A percentile compares a stretch with the other conserved stretches of the same genome.
These are phyloP conservation scores for Leucophenga varia DNA, from an alignment of 1,140 invertebrate genomes.

Conservation along the genomic window DNA sequence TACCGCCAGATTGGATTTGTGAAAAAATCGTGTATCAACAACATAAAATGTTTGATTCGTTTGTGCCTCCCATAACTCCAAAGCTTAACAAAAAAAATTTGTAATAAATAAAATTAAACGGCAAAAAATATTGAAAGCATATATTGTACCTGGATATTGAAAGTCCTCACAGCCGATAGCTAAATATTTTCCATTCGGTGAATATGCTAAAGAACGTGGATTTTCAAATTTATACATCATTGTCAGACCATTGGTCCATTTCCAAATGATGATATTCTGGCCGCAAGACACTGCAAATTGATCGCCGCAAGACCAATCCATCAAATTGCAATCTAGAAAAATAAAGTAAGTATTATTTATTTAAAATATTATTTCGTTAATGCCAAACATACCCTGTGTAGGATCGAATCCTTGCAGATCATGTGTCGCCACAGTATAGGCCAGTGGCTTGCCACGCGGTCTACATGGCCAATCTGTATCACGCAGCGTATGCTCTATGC, in stretches of 20 bases:
- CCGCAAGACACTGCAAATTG: constrained; percentile 43
- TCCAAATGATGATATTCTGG: constrained; percentile 43
- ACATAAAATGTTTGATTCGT: constrained; percentile 25
- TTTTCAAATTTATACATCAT: constrained; percentile 40
- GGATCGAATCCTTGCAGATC: constrained; percentile 33
- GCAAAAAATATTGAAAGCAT: background rate
- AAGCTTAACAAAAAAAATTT: constrained; percentile 15
- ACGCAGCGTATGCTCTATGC: background rate
- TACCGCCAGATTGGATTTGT: constrained; percentile 17
- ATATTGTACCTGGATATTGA: constrained; percentile 26
- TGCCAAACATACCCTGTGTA: constrained; percentile 18
- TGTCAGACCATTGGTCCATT: constrained; percentile 29
- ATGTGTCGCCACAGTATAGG: constrained; percentile 39
- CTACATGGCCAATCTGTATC: constrained; percentile 40
- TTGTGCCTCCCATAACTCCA: constrained; percentile 40
- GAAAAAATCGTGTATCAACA: constrained; percentile 31
- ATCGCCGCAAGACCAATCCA: constrained; percentile 43
- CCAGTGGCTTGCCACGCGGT: constrained; percentile 32
- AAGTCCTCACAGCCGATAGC: constrained; percentile 39
- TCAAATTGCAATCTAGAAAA: constrained; percentile 30
- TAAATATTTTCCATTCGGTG: constrained; percentile 33
- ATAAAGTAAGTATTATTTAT: constrained; percentile 4
- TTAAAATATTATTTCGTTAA: background rate
- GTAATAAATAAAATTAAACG: background rate
- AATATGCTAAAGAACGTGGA: constrained; percentile 32